Base-by-base conservation (phyloP, 2,113 vertebrate species). In the Falco punctatus region DNA sequence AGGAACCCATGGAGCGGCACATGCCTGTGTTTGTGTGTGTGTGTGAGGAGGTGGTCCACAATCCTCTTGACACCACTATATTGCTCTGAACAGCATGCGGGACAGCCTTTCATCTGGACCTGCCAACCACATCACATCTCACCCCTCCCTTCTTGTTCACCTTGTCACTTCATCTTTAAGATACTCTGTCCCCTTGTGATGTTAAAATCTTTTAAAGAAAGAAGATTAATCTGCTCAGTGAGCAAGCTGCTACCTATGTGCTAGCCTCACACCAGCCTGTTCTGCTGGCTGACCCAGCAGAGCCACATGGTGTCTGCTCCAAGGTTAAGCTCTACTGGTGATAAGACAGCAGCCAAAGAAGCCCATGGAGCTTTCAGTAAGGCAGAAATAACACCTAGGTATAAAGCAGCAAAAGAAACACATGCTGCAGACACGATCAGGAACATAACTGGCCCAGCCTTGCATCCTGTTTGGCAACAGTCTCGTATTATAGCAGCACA, bases 21-120 rank as follows among this genome's bases (percentile, higher is more conserved):
- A 0, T 10, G 15, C 33, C 27, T 49, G 22, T 0, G 0, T 30
- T 14, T 52, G 48, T 59, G 12, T 44, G 5, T 28, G 27, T n/a
- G 20, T 6, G 27, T 48, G 21, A 55, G 14, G 11, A 72, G 15
- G 9, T 13, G 15, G 6, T 26, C 24, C 48, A 73, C 32, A 12
- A 77, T 54, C 40, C 61, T 75, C 69, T 2, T 40, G 32, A 66
- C 33, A 74, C 4, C 12, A 40, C 28, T 27, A 6, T 2, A 24
- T 32, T 51, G 19, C 35, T 83, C 86, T 66, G 75, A 69, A 77
- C 30, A 82, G 32, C 32, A 46, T 2, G 7, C 1, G 2, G 24
- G 61, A 30, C 14, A 75, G 40, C 19, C 13, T 59, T 74, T 44
- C 0, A 0, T 57, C 13, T 54, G 27, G 40, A 80, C 51, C 24